phyloP scores from a whole-genome alignment of 1,140 invertebrate genomes.

The Caenorhabditis brenneri region DNA sequence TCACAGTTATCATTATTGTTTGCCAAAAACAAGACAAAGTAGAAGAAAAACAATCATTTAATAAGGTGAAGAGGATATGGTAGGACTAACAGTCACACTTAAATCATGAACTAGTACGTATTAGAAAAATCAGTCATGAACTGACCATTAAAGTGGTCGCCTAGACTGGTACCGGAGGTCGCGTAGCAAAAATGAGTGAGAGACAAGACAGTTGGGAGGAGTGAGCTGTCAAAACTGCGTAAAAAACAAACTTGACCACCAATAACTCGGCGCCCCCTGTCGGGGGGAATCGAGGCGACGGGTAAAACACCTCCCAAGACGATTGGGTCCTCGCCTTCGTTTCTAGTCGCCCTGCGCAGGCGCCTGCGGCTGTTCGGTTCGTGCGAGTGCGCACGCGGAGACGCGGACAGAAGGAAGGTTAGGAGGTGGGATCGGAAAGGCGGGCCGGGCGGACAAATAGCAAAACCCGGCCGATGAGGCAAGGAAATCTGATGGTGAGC shows the following conservation, averaged over 20 bases:
- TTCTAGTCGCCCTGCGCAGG: neutral
- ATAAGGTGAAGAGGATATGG: too few relatives aligned
- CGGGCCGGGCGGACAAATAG: conserved; percentile 8
- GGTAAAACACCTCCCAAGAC: conserved; percentile 20
- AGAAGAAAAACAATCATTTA: too few relatives aligned
- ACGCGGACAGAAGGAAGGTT: conserved; percentile 20
- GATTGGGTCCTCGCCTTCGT: neutral
- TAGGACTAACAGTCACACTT: too few relatives aligned
- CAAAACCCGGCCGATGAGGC: conserved; percentile 25
- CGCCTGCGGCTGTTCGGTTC: neutral
- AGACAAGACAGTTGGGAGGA: neutral
- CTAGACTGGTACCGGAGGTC: conserved; percentile 36
- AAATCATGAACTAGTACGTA: too few relatives aligned
- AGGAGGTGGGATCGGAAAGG: conserved; percentile 28
- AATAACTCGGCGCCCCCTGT: neutral
- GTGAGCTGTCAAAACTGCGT: conserved; percentile 36
- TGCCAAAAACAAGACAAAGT: too few relatives aligned
- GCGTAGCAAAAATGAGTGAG: conserved; percentile 28
- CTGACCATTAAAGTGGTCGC: neutral
- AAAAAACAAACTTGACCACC: conserved; percentile 40
- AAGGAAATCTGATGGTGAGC: conserved; percentile 38
- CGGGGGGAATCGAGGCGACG: neutral
- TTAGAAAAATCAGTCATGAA: neutral
- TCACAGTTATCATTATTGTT: too few relatives aligned
- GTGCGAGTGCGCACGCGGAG: conserved; percentile 41